Percentiles rank a stretch among this genome's conserved stretches.
Evolutionary conservation across 2,797 vertebrate species (phyloP).

Genomic region (Momotus momota): DNA sequence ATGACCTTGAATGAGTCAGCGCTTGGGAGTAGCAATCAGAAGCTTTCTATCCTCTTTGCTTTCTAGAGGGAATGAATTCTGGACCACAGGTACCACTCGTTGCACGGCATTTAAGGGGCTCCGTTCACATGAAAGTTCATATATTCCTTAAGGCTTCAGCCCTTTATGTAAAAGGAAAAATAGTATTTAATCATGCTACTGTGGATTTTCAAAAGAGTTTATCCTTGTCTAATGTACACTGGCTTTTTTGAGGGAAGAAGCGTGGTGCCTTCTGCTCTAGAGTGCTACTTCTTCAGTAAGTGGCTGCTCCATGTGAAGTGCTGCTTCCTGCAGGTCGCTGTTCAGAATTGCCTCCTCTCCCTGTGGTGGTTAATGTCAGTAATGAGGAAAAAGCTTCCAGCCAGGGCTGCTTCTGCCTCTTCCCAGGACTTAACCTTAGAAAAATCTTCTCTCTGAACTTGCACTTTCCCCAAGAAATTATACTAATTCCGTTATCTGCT

Average conservation of each 20-base stretch:
- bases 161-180: conserved; percentile 38
- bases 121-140: conserved; percentile 67
- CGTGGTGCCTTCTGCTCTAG: conserved; percentile 18
- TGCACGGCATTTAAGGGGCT: conserved; percentile 27
- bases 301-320: not conserved
- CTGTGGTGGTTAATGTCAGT: not conserved
- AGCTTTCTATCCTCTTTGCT: not conserved
- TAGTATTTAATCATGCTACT: conserved; percentile 37
- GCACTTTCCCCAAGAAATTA: not conserved
- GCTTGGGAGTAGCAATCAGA: not conserved
- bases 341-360: not conserved
- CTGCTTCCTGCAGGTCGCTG: not conserved
- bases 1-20: conserved; percentile 61
- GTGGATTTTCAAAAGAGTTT: conserved; percentile 59
- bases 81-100: conserved; percentile 40
- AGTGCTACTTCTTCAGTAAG: not conserved
- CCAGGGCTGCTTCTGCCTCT: not conserved
- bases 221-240: not conserved
- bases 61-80: conserved; percentile 31
- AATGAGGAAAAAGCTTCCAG: not conserved
- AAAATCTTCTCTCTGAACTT: not conserved
- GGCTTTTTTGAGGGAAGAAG: conserved; percentile 1
- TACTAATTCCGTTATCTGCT: not conserved
- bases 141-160: conserved; percentile 49
- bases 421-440: not conserved